These are phyloP conservation scores for Odobenus rosmarus DNA, from an alignment of 2,113 vertebrate genomes.

Conservation along the genomic window DNA sequence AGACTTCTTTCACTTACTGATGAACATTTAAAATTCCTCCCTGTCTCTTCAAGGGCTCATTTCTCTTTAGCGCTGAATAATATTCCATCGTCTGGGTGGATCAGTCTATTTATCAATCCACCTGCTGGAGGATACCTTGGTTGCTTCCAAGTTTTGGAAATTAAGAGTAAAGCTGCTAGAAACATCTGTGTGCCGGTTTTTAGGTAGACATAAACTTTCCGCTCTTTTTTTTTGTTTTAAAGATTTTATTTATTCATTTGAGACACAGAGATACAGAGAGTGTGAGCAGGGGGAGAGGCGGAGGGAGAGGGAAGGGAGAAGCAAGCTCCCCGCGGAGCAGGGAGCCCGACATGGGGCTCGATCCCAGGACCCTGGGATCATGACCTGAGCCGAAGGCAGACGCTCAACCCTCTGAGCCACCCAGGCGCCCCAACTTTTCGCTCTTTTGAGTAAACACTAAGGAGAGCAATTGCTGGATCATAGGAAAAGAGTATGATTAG, in stretches of 20 bases:
- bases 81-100: rapidly evolving
- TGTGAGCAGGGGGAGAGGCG: too few relatives aligned
- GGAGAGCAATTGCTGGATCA: rapidly evolving
- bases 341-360: too few relatives aligned
- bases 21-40: rapidly evolving
- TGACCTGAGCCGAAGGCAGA: too few relatives aligned
- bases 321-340: too few relatives aligned
- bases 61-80: neutral
- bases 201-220: neutral
- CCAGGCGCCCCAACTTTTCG: neutral
- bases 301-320: too few relatives aligned
- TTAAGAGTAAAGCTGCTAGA: neutral
- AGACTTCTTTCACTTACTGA: neutral
- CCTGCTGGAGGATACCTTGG: rapidly evolving
- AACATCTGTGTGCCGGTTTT: neutral
- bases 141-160: neutral
- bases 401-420: too few relatives aligned
- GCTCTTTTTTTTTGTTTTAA: too few relatives aligned
- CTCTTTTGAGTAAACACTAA: neutral
- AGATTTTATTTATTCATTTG: too few relatives aligned
- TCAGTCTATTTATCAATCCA: rapidly evolving
- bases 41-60: rapidly evolving
- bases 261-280: too few relatives aligned
- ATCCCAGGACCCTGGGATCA: too few relatives aligned
- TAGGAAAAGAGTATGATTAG: rapidly evolving